Evolutionary conservation across 2,888 invertebrate species (phyloP).

Genomic region (Didymodactylos carnosus): DNA sequence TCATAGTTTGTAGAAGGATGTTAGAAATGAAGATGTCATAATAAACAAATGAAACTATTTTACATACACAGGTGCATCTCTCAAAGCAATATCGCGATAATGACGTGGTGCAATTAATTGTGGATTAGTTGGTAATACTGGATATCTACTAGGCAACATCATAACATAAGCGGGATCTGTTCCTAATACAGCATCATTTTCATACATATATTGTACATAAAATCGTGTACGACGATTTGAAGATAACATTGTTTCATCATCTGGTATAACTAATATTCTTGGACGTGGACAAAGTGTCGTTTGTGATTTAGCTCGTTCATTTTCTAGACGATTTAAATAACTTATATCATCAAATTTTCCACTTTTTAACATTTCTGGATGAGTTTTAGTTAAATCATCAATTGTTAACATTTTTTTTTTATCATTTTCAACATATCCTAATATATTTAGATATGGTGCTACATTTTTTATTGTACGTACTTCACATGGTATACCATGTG

Average conservation of each 20-base stretch:
- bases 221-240: slow-evolving; percentile 1
- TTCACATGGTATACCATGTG: background rate
- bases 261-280: slow-evolving; percentile 4
- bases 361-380: background rate
- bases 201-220: slow-evolving; percentile 12
- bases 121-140: background rate
- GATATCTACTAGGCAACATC: background rate
- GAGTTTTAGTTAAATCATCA: background rate
- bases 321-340: background rate
- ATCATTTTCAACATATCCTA: background rate
- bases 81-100: background rate
- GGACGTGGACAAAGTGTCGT: background rate
- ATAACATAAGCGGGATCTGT: background rate
- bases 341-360: background rate
- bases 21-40: too few species aligned
- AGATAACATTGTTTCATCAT: slow-evolving; percentile 1
- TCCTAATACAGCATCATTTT: background rate
- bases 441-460: background rate
- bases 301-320: background rate
- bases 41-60: too few species aligned
- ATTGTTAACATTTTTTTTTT: background rate
- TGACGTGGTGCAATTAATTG: background rate
- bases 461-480: background rate
- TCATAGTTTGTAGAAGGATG: too few species aligned
- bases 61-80: slow-evolving; percentile 11